Evolutionary conservation across 2,888 invertebrate species (phyloP), one percentile per base, ranked within the genome.

Genomic region (Amiota communis): DNA sequence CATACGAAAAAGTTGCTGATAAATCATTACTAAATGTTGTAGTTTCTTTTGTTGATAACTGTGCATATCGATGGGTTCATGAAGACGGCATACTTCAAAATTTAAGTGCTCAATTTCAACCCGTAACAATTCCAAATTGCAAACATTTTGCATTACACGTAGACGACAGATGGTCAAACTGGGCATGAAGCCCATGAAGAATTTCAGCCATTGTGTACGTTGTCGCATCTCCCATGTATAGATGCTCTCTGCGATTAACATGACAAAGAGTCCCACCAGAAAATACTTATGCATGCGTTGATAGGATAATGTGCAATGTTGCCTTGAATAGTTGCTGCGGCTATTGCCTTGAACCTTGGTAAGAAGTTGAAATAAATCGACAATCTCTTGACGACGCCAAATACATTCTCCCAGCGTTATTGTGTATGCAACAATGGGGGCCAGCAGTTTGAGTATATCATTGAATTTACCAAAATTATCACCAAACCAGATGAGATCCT

Each of bases 391-490:
- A 10, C 74, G 73, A 1, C 68, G 53, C 3, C 64, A 8, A n/a
- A 76, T 15, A 9, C 74, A 74, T 72, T 80, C 79, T 53, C 64
- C 36, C 10, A 80, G 13, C 2, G 76, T 74, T 13, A 76, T 36
- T 9, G 74, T 59, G 70, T 78, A 78, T n/a, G 77, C 73, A 6
- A 69, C 12, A 36, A 74, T 63, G 11, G 74, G 49, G 13, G 59
- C 56, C 13, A 36, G 8, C 1, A 80, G 56, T 71, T 80, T 78
- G 1, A 80, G n/a, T 0, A 74, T 57, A 74, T 79, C 77, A 70
- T 74, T 76, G 63, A 79, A 78, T 67, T 70, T 73, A 0, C 78
- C 74, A 36, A 80, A 79, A 64, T 72, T 71, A 69, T 80, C 77
- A 17, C 64, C 73, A 68, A 74, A 67, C 56, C 71, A 78, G 11